Conservation (phyloP, 2,797 vertebrate genomes). For the Dermochelys coriacea region DNA sequence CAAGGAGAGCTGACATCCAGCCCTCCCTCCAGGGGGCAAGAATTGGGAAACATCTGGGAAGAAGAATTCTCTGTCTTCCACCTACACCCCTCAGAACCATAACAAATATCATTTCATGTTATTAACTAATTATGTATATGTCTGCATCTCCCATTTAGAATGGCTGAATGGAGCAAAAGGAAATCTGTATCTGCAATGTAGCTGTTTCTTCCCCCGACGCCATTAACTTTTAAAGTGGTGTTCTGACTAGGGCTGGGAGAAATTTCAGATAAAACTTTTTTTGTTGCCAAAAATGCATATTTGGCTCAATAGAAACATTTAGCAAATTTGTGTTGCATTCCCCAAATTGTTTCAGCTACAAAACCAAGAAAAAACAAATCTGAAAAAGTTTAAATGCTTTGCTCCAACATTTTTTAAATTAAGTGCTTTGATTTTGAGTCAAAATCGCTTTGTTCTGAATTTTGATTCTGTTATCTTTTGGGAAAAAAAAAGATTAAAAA, state of each 20-base stretch:
- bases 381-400: background rate
- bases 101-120: background rate
- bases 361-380: too few relatives aligned
- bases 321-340: background rate
- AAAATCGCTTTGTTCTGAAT: background rate
- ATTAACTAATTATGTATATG: background rate
- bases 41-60: background rate
- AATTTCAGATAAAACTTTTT: background rate
- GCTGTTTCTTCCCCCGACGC: background rate
- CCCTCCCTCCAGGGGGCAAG: background rate
- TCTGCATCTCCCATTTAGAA: background rate
- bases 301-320: background rate
- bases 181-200: background rate
- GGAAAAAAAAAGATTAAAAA: too few relatives aligned
- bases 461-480: background rate
- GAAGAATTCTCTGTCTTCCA: background rate
- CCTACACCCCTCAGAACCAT: background rate
- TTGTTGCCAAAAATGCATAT: background rate
- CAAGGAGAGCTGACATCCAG: background rate
- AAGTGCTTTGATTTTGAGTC: background rate
- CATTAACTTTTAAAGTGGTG: background rate
- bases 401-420: background rate
- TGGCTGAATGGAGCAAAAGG: background rate
- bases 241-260: background rate
- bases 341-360: background rate